Evolutionary conservation across 2,888 invertebrate species (phyloP).

Genomic region (Xanthia togata): DNA sequence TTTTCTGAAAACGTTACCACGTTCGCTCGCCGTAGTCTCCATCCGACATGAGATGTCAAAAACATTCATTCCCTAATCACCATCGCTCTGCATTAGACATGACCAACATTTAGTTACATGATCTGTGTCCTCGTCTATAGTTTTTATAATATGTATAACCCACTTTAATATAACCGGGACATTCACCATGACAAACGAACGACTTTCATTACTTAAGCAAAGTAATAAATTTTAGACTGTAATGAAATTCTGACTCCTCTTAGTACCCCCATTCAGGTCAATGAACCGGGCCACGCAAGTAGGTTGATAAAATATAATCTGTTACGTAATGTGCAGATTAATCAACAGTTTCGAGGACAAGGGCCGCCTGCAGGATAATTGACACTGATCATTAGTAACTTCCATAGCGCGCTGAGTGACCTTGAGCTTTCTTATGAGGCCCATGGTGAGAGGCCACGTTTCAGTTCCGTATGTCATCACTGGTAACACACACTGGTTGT

Average conservation of each 20-base stretch:
- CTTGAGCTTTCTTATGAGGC: too few relatives aligned
- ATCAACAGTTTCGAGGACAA: not conserved
- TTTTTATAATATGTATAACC: not conserved
- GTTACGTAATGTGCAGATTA: not conserved
- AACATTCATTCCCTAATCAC: conserved; percentile 1
- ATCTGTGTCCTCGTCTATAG: not conserved
- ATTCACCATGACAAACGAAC: conserved; percentile 17
- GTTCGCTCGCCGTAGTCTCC: too few relatives aligned
- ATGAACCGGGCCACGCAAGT: conserved; percentile 13
- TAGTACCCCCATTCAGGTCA: conserved; percentile 25
- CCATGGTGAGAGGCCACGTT: too few relatives aligned
- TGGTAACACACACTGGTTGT: too few relatives aligned
- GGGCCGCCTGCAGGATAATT: not conserved
- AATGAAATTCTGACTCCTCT: conserved; percentile 40
- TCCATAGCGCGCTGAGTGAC: too few relatives aligned
- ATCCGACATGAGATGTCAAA: not conserved
- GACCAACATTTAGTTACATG: not conserved
- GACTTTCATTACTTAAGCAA: conserved; percentile 34
- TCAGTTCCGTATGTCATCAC: too few relatives aligned
- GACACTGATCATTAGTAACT: not conserved
- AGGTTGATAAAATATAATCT: conserved; percentile 9
- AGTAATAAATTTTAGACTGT: conserved; percentile 28
- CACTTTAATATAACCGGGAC: conserved; percentile 8
- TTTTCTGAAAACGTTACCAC: not conserved
- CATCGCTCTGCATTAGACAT: not conserved